A percentile compares a stretch with the other conserved stretches of the same genome.
phyloP scores from a whole-genome alignment of 2,113 vertebrate genomes.

The Dicaeum eximium region DNA sequence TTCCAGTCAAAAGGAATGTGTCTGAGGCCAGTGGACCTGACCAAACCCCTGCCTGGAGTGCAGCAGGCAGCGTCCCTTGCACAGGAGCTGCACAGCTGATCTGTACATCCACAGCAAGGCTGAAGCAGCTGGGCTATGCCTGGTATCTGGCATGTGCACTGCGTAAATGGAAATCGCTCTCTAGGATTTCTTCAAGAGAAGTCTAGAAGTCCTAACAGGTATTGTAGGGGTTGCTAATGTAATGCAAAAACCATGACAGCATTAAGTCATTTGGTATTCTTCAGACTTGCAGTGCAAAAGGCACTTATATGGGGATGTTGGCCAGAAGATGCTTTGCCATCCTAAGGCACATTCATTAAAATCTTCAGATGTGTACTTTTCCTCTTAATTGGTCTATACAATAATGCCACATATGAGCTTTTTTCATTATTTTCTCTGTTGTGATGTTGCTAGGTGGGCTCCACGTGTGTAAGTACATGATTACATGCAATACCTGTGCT shows the following conservation, averaged over 20 bases:
- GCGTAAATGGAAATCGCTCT: not conserved
- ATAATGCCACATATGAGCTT: not conserved
- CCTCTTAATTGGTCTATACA: not conserved
- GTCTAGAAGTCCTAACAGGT: not conserved
- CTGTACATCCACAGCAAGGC: not conserved
- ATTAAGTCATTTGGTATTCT: not conserved
- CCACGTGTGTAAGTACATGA: fast-evolving
- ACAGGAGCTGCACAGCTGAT: not conserved
- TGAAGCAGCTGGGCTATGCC: not conserved
- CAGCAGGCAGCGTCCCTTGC: not conserved
- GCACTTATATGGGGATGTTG: not conserved
- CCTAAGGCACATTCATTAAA: not conserved
- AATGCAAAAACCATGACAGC: not conserved
- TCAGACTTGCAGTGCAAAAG: not conserved
- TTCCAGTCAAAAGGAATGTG: not conserved
- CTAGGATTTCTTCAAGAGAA: not conserved
- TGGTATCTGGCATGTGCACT: not conserved
- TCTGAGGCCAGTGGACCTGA: not conserved
- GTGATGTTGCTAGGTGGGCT: not conserved
- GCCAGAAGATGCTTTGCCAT: not conserved
- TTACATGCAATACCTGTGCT: not conserved
- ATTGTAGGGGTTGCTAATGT: not conserved
- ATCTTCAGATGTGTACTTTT: not conserved
- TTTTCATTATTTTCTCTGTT: not conserved
- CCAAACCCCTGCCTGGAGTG: not conserved